Base-by-base conservation (phyloP, 2,797 vertebrate species). In the Heteromormyrus szaboi region DNA sequence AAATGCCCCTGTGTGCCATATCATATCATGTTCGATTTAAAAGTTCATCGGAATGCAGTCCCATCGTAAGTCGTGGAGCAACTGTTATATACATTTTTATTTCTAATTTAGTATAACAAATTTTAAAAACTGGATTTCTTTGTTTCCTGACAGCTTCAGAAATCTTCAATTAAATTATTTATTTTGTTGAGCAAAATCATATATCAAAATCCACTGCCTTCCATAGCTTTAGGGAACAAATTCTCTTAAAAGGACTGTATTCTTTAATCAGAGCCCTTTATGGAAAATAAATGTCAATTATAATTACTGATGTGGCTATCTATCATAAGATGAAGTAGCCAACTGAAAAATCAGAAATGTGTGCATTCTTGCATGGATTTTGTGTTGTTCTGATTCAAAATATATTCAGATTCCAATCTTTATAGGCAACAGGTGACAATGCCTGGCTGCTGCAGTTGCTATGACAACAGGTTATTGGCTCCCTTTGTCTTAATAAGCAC, bases 371-470 rank as follows among this genome's bases (percentile, higher is more conserved):
- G 25, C 46, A 44, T 41, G 84, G 22, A 37, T n/a, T 86, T 44
- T 59, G 33, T 48, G n/a, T 85, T 46, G 19, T 85, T 53, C 46
- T 50, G 44, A 81, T 81, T 81, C 76, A 81, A 81, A 81, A 81
- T 81, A 46, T 81, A 46, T 81, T 81, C 76, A 54, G 85, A 86
- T 41, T 22, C 12, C 72, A 48, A 87, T 86, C 85, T 51, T 85
- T 79, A 87, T 41, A 33, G 87, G 83, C 91, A 91, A 91, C 91
- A 92, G 90, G 89, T 92, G 92, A 90, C 62, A 72, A 51, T 86
- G 89, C 90, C 86, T 88, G 87, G 72, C 89, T 88, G 25, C 41
- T 88, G 59, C 88, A 83, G 92, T 91, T 92, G 88, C 92, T 89
- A 91, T 92, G 91, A 90, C 85, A 91, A 93, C 89, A 44, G 88